Evolutionary conservation across 1,140 invertebrate species (phyloP), one percentile per base, ranked within the genome.

Genomic region (Matsumurasca onukii): DNA sequence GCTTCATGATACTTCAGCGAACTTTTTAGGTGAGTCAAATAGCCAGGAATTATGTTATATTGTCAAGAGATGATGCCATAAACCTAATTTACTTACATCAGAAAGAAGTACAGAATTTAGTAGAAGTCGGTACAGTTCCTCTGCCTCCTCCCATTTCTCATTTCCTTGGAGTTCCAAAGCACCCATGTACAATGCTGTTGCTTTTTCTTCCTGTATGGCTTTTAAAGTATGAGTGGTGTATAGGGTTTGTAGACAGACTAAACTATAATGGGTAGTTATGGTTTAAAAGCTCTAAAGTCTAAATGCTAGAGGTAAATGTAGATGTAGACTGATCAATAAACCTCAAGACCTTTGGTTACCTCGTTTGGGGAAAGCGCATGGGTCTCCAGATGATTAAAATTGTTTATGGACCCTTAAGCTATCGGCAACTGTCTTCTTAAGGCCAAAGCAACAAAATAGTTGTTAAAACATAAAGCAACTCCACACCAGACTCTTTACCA

Each of bases 121-220:
- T 22, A 74, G 63, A 22, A 68, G 57, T 64, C 34, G 62, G 17
- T 71, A 68, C 25, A 72, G 15, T 49, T 67, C 66, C 49, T 74
- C 72, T 0, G 74, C 69, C 59, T 72, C 62, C 17, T 68, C 62
- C 62, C 68, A 73, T 30, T 72, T 61, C 17, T 70, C 67, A 29
- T 70, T 45, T 31, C 67, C 62, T 66, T 73, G 67, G 1, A 69
- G 34, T 29, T 59, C 24, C 15, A 75, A 52, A n/a, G 72, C 72
- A 68, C 71, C 71, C 49, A 67, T 67, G 59, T 75, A 75, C 31
- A 68, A 59, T 0, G 61, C 31, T 5, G 72, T 34, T 27, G 72
- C 70, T 70, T 71, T 71, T 69, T 75, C 71, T 63, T 75, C 74
- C 73, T 74, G 34, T 48, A 68, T 52, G 5, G 9, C 49, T 15